Evolutionary conservation across 1,140 invertebrate species (phyloP).

Genomic region (Drosophila takahashii): DNA sequence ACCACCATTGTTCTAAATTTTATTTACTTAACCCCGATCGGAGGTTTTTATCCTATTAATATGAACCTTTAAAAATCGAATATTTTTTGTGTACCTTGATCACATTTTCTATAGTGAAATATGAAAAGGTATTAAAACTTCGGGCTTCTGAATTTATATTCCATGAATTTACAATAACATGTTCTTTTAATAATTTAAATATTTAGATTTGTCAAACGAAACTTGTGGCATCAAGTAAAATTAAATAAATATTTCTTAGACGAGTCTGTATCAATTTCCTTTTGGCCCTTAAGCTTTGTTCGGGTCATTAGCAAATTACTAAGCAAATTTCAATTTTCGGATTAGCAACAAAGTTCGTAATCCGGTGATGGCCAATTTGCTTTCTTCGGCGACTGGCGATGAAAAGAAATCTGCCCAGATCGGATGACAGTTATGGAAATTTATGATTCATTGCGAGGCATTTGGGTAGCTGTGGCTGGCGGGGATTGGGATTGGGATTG

Average conservation of each 20-base stretch:
- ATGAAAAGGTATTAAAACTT: too few species aligned
- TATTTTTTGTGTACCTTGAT: too few species aligned
- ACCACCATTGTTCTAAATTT: too few species aligned
- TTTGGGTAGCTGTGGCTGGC: constrained; percentile 27
- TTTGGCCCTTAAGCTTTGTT: neutral
- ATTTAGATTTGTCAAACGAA: too few species aligned
- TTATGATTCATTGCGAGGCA: constrained; percentile 74
- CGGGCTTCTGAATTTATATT: too few species aligned
- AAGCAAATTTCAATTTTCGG: constrained; percentile 42
- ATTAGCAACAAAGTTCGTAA: constrained; percentile 52
- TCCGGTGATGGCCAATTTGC: constrained; percentile 42
- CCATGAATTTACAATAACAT: too few species aligned
- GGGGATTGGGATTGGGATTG: constrained; percentile 22
- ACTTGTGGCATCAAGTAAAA: too few species aligned
- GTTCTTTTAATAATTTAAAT: too few species aligned
- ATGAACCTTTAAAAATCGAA: too few species aligned
- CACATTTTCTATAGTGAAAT: too few species aligned
- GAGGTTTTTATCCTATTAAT: too few species aligned
- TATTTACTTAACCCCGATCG: too few species aligned
- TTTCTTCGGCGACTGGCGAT: constrained; percentile 19
- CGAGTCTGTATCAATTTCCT: neutral
- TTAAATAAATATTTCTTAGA: neutral
- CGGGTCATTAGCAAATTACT: constrained; percentile 59
- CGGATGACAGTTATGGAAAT: constrained; percentile 80
- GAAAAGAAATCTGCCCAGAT: constrained; percentile 39